phyloP scores from a whole-genome alignment of 2,888 invertebrate genomes.

The Hyposoter dolosus region DNA sequence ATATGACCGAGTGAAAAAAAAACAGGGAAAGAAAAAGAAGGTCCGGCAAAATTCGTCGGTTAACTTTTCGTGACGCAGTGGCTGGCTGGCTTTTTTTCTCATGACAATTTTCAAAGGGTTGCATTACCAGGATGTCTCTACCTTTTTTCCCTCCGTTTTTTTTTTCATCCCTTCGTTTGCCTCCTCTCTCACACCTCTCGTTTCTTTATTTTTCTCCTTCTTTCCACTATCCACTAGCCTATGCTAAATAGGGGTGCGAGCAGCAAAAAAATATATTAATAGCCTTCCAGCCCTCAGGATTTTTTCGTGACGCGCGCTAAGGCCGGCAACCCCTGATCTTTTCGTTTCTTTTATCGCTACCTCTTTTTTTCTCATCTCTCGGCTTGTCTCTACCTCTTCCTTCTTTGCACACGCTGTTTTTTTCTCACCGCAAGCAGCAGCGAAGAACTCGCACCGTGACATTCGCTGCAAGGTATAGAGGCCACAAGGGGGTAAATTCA shows the following conservation, averaged over 20 bases:
- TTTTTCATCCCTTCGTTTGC: constrained; percentile 41
- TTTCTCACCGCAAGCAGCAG: constrained; percentile 63
- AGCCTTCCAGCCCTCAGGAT: constrained; percentile 81
- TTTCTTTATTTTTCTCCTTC: constrained; percentile 21
- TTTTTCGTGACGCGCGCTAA: constrained; percentile 70
- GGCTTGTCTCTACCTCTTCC: constrained; percentile 26
- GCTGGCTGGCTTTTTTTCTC: constrained; percentile 62
- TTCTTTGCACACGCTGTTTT: constrained; percentile 14
- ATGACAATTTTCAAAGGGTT: constrained; percentile 64
- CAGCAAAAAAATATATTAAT: constrained; percentile 82
- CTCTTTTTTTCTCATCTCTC: constrained; percentile 40
- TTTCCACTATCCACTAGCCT: constrained; percentile 73
- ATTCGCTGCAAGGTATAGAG: constrained; percentile 49
- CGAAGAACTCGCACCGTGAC: constrained; percentile 51
- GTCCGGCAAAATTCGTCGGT: constrained; percentile 51
- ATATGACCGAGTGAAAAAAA: neutral
- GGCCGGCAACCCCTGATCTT: constrained; percentile 57
- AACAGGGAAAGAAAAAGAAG: constrained; percentile 4
- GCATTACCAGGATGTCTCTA: constrained; percentile 53
- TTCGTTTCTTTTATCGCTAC: constrained; percentile 50
- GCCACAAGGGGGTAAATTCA: constrained; percentile 56
- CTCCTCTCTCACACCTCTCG: constrained; percentile 35
- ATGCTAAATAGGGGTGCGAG: constrained; percentile 84
- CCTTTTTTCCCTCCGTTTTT: constrained; percentile 60
- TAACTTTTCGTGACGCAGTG: constrained; percentile 44